Percentiles rank a stretch among this genome's conserved stretches.
These are phyloP conservation scores for Drosophila subpulchrella DNA, from an alignment of 1,140 invertebrate genomes.

Conservation along the genomic window DNA sequence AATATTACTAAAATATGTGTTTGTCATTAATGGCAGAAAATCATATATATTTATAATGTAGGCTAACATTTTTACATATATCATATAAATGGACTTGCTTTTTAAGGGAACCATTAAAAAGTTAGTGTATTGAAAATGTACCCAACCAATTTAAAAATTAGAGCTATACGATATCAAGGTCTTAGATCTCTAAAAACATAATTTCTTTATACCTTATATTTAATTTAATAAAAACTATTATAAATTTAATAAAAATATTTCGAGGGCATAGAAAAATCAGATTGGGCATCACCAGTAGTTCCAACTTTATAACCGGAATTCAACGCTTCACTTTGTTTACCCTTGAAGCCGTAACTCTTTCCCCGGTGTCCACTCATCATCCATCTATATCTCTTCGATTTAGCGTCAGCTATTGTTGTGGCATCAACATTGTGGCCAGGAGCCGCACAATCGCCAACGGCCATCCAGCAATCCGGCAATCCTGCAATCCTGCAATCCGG, in stretches of 20 bases:
- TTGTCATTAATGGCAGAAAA: too few relatives aligned
- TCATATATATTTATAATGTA: too few relatives aligned
- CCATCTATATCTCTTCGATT: conserved; percentile 37
- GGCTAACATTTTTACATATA: too few relatives aligned
- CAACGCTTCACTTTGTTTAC: conserved; percentile 8
- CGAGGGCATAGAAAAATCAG: neutral
- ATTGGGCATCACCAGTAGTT: neutral
- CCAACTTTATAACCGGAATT: conserved; percentile 11
- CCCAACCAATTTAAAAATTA: too few relatives aligned
- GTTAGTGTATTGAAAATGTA: too few relatives aligned
- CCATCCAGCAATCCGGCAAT: conserved; percentile 14
- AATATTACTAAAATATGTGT: too few relatives aligned
- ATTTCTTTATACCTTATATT: too few relatives aligned
- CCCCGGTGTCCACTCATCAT: conserved; percentile 1
- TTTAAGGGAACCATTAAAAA: too few relatives aligned
- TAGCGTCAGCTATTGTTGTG: conserved; percentile 51
- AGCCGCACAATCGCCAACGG: conserved; percentile 30
- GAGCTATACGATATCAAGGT: too few relatives aligned
- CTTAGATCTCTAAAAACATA: too few relatives aligned
- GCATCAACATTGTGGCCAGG: conserved; percentile 42
- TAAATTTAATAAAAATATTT: neutral
- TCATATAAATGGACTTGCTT: neutral
- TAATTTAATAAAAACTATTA: too few relatives aligned
- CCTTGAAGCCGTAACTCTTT: conserved; percentile 23
- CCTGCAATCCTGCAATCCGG: conserved; percentile 25